Evolutionary conservation across 2,797 vertebrate species (phyloP).

Genomic region (Anniella stebbinsi): DNA sequence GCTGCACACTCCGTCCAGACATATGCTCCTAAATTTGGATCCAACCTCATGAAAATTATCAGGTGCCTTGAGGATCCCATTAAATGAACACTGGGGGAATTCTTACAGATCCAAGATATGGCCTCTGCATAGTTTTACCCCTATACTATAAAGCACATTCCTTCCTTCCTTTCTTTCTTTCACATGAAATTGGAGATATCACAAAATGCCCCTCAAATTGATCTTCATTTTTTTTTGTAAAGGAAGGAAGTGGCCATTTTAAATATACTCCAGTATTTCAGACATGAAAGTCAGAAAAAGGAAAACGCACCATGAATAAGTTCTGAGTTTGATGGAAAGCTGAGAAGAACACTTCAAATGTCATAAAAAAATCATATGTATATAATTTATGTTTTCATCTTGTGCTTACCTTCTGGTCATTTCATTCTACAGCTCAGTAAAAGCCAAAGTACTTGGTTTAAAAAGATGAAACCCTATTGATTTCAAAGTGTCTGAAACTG

Average conservation of each 20-base stretch:
- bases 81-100: background rate
- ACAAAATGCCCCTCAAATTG: background rate
- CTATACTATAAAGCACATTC: background rate
- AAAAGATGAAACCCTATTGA: slow-evolving; percentile 14
- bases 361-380: background rate
- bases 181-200: background rate
- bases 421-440: background rate
- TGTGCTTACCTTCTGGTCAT: background rate
- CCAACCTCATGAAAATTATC: background rate
- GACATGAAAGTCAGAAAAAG: background rate
- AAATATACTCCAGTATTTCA: background rate
- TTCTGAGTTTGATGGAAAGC: background rate
- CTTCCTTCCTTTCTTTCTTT: too few relatives aligned
- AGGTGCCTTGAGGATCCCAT: background rate
- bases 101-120: background rate
- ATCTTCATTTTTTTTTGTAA: background rate
- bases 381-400: background rate
- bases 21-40: too few relatives aligned
- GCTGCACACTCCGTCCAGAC: too few relatives aligned
- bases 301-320: background rate
- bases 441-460: slow-evolving; percentile 25
- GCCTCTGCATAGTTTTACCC: background rate
- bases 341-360: background rate
- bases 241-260: background rate
- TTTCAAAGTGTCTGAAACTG: slow-evolving; percentile 20